Percentiles rank a stretch among this genome's conserved stretches.
phyloP scores from a whole-genome alignment of 1,140 invertebrate species.

The Cepaea nemoralis region DNA sequence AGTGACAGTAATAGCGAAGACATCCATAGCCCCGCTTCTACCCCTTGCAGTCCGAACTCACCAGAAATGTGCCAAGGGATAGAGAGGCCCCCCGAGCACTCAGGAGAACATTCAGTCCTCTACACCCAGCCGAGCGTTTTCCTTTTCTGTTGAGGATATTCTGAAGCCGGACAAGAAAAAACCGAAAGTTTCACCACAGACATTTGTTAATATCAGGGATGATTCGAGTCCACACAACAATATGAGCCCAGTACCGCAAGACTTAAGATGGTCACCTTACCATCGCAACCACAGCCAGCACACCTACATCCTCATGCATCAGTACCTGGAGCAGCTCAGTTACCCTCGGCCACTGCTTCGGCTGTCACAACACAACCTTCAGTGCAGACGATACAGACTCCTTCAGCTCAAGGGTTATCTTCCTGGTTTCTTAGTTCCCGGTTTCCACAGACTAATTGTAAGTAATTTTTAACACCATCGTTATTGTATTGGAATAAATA shows the following conservation, averaged over 20 bases:
- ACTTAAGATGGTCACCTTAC: constrained; percentile 22
- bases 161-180: constrained; percentile 41
- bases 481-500: not conserved
- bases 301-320: constrained; percentile 8
- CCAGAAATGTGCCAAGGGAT: constrained; percentile 12
- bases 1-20: not conserved
- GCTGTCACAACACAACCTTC: constrained; percentile 15
- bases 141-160: constrained; percentile 39
- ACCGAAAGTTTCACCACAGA: not conserved
- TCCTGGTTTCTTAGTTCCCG: constrained; percentile 27
- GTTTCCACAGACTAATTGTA: constrained; percentile 29
- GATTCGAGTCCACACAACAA: not conserved
- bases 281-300: constrained; percentile 6
- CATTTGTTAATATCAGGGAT: not conserved
- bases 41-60: not conserved
- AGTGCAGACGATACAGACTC: not conserved
- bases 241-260: not conserved
- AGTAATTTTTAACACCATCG: not conserved
- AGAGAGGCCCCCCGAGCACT: not conserved
- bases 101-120: constrained; percentile 26
- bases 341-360: not conserved
- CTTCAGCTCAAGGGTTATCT: not conserved
- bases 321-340: not conserved
- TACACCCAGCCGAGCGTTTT: constrained; percentile 11
- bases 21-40: constrained; percentile 8